A percentile compares a stretch with the other conserved stretches of the same genome.
Evolutionary conservation across 2,888 invertebrate genomes (phyloP).

Genomic region (Matsumyia berberina): DNA sequence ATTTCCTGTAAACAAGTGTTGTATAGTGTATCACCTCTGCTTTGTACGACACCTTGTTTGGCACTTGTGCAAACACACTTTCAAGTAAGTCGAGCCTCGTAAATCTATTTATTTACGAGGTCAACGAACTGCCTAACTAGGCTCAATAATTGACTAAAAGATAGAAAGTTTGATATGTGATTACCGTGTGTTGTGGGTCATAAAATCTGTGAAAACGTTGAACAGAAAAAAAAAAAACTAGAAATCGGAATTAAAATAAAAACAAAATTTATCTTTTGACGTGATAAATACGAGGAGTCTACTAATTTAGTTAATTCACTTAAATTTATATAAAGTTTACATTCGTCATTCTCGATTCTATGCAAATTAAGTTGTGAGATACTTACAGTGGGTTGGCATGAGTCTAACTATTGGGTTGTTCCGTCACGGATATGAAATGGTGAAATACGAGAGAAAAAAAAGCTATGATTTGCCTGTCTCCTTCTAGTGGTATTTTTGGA

Average conservation of each 20-base stretch:
- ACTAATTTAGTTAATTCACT: conserved; percentile 29
- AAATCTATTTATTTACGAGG: background rate
- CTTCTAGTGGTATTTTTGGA: too few relatives aligned
- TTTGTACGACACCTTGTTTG: background rate
- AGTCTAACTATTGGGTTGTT: background rate
- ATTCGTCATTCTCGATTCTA: conserved; percentile 31
- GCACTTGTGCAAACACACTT: conserved; percentile 2
- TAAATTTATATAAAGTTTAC: conserved; percentile 28
- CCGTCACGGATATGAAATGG: too few relatives aligned
- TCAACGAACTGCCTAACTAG: conserved; percentile 42
- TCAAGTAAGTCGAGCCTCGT: background rate
- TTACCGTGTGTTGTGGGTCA: conserved; percentile 15
- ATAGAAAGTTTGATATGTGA: conserved; percentile 39
- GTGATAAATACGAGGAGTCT: conserved; percentile 26
- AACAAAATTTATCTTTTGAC: conserved; percentile 1
- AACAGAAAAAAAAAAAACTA: conserved; percentile 8
- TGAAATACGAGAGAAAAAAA: too few relatives aligned
- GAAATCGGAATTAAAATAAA: background rate
- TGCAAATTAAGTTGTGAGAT: conserved; percentile 33
- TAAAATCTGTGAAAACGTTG: background rate
- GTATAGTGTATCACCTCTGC: background rate
- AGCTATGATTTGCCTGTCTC: too few relatives aligned
- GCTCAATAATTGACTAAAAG: conserved; percentile 35
- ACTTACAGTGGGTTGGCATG: conserved; percentile 3
- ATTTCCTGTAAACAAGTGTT: conserved; percentile 13